Base-by-base conservation (phyloP, 2,797 vertebrate species). In the Mormyrops boulengeri region DNA sequence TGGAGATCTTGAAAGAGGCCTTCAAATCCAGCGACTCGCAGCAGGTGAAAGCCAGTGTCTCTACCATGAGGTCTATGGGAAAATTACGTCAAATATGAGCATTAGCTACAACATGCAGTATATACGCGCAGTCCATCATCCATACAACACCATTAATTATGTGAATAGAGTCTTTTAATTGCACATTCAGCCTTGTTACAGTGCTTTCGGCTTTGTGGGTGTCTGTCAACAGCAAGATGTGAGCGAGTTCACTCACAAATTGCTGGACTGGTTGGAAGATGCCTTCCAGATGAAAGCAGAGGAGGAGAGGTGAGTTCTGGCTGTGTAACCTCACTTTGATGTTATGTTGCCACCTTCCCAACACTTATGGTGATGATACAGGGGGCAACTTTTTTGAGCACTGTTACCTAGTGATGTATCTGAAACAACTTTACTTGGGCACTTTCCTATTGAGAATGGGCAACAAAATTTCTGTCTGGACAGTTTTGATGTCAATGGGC, bases 271-370 rank as follows among this genome's bases (percentile, higher is more conserved):
- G 99, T 95, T 99, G 94, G 99, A 99, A 95, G 98, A 99, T 77
- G 99, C 98, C 92, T 99, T 99, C 93, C 98, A 99, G 96, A 98
- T 99, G 94, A 99, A 99, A 95, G 97, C 98, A 84, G 99, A 99
- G 93, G 98, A 99, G 90, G 97, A 98, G 93, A 96, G 97, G 98
- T 99, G 96, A 97, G 90, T 44, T 38, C 2, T 11, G 2, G 17
- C 6, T 41, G n/a, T 38, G 12, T 57, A 30, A 53, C 22, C 47
- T 22, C 17, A 41, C 17, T 62, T 1, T n/a, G 8, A 60, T 38
- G 41, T 22, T 9, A 85, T 30, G 34, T 17, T 87, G 82, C 4
- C 82, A 52, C 7, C 82, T 3, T 80, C 19, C 17, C 17, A 73
- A 73, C 66, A 73, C 66, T 73, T 73, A 73, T 38, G 12, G 30